Base-by-base conservation (phyloP, 2,888 invertebrate species). In the Cataglyphis livida region DNA sequence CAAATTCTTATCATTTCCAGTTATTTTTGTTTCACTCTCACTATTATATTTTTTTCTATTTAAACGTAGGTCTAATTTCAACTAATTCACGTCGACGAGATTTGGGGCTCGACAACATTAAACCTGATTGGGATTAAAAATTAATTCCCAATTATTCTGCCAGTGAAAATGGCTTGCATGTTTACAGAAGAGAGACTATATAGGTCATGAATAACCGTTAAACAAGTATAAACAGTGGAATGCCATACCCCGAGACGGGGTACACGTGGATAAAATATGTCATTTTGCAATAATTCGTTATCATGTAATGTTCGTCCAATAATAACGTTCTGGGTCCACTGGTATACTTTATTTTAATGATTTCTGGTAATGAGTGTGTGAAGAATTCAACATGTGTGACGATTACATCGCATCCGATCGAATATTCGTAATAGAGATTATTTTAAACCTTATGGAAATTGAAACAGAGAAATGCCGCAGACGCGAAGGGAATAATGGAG, bases 131-230 rank as follows among this genome's bases (percentile, higher is more conserved):
- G 4, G 18, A 70, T 79, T 35, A 79, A 79, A 70, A 61, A 70
- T 68, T 59, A 79, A 68, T 70, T 61, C 35, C 32, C 68, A 68
- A 78, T 78, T 28, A 78, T 78, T n/a, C 41, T 15, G 6, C 32
- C 44, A 48, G 44, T 35, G 70, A 70, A 70, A 70, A 79, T 48
- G 35, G 38, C 12, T 25, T 44, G 68, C 32, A 32, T 32, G 44
- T 18, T 44, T 18, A 12, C 32, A 18, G 35, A 70, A 79, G 68
- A 66, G 68, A 57, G 18, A 44, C 15, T n/a, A 35, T 4, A 54
- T 18, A 21, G 21, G 44, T 44, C 78, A 21, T 25, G 32, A 44
- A 68, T 54, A 65, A n/a, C n/a, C 51, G 57, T 57, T 76, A 54
- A 76, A 66, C 66, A 66, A 15, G 38, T n/a, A 41, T 62, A 62